Base-by-base conservation (phyloP, 2,888 invertebrate species). In the Andrena bicolor region DNA sequence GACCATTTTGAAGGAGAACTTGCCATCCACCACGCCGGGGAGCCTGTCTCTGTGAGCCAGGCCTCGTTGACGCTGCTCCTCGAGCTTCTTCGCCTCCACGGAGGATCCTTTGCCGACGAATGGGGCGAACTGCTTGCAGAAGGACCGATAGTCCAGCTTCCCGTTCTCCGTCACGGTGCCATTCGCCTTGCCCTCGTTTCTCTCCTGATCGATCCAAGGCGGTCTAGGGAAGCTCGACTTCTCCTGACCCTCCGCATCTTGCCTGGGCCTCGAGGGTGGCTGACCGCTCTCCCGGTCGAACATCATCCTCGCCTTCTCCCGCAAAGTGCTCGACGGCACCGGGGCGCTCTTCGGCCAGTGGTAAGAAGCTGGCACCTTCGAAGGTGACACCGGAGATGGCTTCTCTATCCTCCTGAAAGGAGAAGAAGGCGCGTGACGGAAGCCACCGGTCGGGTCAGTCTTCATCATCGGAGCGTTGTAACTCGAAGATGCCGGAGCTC, bases 371-470 rank as follows among this genome's bases (percentile, higher is more conserved):
- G 86, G 85, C 13, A 88, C 76, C 23, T 80, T 89, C 2, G 86
- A 80, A 20, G 86, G 82, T 0, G 73, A 68, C 10, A 78, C 81
- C 16, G 73, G 58, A 0, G 82, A 71, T 4, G 86, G 73, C 20
- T 86, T 90, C 23, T 92, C 92, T 28, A 94, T 93, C 56, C 90
- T 93, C 2, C 90, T 91, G 61, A 93, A 93, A 3, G 92, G 92
- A 16, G 94, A 93, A 0, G 92, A 92, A 0, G 93, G 91, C 0
- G 93, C 93, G 77, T 94, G 94, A 1, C 90, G 89, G 75, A 93
- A 94, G 16, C 91, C 91, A 5, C 70, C 51, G 4, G 73, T 2
- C 5, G 23, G 10, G 23, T 80, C 77, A 5, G 16, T 41, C 6
- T 69, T 88, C 28, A 61, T 28, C 7, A 56, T 60, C 2, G 73